Evolutionary conservation across 2,888 invertebrate species (phyloP).

Genomic region (Amiota minor): DNA sequence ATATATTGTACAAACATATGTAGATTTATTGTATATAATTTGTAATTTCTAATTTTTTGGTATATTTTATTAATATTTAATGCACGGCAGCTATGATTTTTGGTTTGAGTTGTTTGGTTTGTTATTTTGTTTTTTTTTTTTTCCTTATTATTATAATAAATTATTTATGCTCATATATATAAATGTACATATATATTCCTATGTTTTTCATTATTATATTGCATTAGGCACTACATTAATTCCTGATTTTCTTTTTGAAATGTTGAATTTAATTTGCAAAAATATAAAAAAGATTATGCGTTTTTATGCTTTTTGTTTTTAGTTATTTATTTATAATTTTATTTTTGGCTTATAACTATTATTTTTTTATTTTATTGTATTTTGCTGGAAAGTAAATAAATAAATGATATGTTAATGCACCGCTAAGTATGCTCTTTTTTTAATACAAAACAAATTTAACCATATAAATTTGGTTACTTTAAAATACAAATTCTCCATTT

Average conservation of each 20-base stretch:
- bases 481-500: background rate
- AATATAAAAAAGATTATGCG: slow-evolving; percentile 45
- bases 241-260: slow-evolving; percentile 49
- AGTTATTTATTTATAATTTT: slow-evolving; percentile 1
- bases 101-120: background rate
- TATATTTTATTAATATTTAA: slow-evolving; percentile 38
- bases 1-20: too few species aligned
- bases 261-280: slow-evolving; percentile 45
- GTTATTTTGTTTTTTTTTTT: slow-evolving; percentile 33
- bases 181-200: too few species aligned
- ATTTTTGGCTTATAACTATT: background rate
- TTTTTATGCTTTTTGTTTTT: slow-evolving; percentile 24
- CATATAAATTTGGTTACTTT: background rate
- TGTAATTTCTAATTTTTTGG: slow-evolving; percentile 18
- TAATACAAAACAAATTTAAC: background rate
- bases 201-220: slow-evolving; percentile 41
- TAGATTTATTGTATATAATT: too few species aligned
- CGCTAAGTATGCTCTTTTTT: background rate
- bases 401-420: background rate
- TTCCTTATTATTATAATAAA: slow-evolving; percentile 30
- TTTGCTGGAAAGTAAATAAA: background rate
- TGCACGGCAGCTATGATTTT: slow-evolving; percentile 22
- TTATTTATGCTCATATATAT: slow-evolving; percentile 30
- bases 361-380: background rate
- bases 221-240: slow-evolving; percentile 61